Evolutionary conservation across 2,888 invertebrate species (phyloP).

Genomic region (Brachyptera risi): DNA sequence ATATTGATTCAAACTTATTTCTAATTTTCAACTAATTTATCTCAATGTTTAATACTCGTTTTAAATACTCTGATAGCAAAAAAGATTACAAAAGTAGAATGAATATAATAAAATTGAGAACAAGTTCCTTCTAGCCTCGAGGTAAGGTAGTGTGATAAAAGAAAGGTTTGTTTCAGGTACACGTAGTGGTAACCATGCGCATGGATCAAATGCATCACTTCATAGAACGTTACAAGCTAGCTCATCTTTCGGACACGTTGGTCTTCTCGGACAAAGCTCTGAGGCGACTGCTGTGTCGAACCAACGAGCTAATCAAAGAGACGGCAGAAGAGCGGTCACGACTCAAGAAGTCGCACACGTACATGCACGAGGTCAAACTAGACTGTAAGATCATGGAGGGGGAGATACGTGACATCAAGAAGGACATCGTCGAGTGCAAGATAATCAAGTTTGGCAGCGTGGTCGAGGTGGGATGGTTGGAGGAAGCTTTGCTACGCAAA

Average conservation of each 20-base stretch:
- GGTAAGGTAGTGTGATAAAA: slow-evolving; percentile 71
- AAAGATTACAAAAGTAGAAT: too few species aligned
- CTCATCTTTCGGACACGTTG: slow-evolving; percentile 47
- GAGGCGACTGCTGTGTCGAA: slow-evolving; percentile 55
- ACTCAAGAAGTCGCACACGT: slow-evolving; percentile 61
- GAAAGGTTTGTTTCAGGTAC: slow-evolving; percentile 70
- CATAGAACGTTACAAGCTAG: slow-evolving; percentile 46
- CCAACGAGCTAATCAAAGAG: slow-evolving; percentile 61
- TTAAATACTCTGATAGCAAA: too few species aligned
- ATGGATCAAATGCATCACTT: slow-evolving; percentile 64
- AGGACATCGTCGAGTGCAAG: slow-evolving; percentile 50
- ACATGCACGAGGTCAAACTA: slow-evolving; percentile 64
- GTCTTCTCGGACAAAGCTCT: slow-evolving; percentile 61
- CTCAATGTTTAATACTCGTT: too few species aligned
- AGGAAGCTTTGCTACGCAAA: slow-evolving; percentile 53
- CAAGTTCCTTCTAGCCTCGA: too few species aligned
- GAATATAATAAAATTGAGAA: too few species aligned
- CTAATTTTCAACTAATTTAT: too few species aligned
- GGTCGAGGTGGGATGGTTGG: slow-evolving; percentile 52
- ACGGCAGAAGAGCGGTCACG: slow-evolving; percentile 58
- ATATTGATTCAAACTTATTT: too few species aligned
- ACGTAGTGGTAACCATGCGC: slow-evolving; percentile 62
- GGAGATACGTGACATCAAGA: slow-evolving; percentile 54
- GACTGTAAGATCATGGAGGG: slow-evolving; percentile 64
- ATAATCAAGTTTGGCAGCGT: slow-evolving; percentile 54